Evolutionary conservation across 2,888 invertebrate genomes (phyloP), one percentile per base, ranked within the genome.

Genomic region (Toxonevra muliebris): DNA sequence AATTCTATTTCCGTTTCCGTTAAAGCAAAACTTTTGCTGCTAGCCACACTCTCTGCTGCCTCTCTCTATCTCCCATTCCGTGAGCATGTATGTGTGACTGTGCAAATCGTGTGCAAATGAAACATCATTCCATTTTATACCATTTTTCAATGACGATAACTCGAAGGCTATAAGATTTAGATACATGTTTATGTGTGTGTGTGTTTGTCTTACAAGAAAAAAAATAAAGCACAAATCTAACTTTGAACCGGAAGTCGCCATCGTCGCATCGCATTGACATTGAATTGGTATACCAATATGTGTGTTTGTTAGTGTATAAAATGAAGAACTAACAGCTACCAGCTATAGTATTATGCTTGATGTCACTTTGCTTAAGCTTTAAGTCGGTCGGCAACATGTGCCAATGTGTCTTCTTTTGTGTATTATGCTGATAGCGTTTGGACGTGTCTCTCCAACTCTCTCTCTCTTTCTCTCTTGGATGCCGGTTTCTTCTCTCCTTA

Each of bases 1-100:
- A 81, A 81, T 80, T 79, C 78, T 76, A 80, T 80, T 80, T 80
- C 79, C 80, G 80, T 79, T 80, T 81, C 81, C 81, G 78, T 68
- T 73, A 55, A 43, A 68, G 65, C 58, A 65, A 68, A 67, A 45
- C 15, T 54, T 68, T 68, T 65, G 61, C 58, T 30, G 30, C 30
- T 30, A 7, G 30, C 30, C 30, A 30, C 30, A 42, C 5, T 0
- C n/a, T 61, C 12, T 30, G 40, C 50, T 13, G 11, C 59, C 58
- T 20, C 57, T 48, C 55, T 55, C 55, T 69, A 13, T 55, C 17
- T 13, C 11, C 30, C 59, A 15, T 57, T 62, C 41, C 54, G 10
- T 62, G 54, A 61, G 55, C 40, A 12, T 59, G 17, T 8, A 53
- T 54, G 55, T 57, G 41, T n/a, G 41, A 55, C 55, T 54, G 54